phyloP scores from a whole-genome alignment of 2,113 vertebrate genomes.

The Hippocampus barbouri region DNA sequence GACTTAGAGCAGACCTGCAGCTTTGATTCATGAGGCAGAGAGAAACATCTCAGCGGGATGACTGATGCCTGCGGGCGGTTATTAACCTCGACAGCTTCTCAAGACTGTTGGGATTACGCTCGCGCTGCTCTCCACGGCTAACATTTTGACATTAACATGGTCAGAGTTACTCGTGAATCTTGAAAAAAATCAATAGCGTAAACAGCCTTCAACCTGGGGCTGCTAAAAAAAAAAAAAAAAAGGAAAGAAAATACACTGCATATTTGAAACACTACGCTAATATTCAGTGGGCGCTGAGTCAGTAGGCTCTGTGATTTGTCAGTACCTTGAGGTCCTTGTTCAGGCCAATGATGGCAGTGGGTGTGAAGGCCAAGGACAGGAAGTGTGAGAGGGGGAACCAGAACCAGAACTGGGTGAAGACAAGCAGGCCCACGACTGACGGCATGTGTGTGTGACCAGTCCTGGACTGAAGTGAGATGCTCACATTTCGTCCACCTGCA shows the following conservation, averaged over 20 bases:
- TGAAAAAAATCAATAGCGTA: not conserved
- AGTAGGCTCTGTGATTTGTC: not conserved
- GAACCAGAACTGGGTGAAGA: conserved; percentile 99
- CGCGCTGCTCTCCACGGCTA: not conserved
- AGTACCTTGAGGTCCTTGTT: conserved; percentile 98
- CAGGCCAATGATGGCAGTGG: conserved; percentile 96
- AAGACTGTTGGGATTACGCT: not conserved
- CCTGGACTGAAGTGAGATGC: conserved; percentile 96
- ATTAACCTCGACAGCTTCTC: not conserved
- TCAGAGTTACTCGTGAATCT: not conserved
- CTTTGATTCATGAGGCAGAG: not conserved
- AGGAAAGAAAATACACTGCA: conserved; percentile 23
- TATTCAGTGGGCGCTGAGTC: not conserved
- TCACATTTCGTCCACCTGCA: conserved; percentile 93
- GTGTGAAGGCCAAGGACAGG: conserved; percentile 92
- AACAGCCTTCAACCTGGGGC: not conserved
- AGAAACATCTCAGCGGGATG: not conserved
- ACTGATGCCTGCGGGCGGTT: not conserved
- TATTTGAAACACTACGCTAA: not conserved
- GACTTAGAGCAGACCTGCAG: not conserved
- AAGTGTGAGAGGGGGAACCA: conserved; percentile 99
- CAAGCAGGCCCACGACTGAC: conserved; percentile 92
- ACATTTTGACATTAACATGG: not conserved
- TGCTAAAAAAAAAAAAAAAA: conserved; percentile 8
- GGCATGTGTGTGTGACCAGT: conserved; percentile 99